Base-by-base conservation (phyloP, 2,888 invertebrate genomes). In the Leucophora obtusa region DNA sequence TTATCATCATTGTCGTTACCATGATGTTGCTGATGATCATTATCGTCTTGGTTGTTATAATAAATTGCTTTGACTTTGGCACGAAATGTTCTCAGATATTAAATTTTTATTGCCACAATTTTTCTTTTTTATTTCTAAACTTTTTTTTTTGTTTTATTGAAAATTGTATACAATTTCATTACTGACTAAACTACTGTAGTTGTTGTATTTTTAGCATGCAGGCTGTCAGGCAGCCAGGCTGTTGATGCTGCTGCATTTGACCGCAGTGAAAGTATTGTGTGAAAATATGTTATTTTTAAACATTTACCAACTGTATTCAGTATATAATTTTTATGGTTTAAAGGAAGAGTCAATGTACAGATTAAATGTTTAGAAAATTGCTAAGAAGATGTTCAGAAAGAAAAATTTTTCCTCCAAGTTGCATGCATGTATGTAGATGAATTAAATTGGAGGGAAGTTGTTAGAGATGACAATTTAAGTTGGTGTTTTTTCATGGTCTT, bases 221-320 rank as follows among this genome's bases (percentile, higher is more conserved):
- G 51, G 6, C 28, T 43, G 47, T 9, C 63, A 56, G 35, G 43
- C 72, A 33, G 60, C 9, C 33, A 56, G 15, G n/a, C 56, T 7
- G 35, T 59, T 28, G 50, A 51, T 38, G 65, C 53, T 69, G 73
- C 65, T 70, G 77, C 66, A 73, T 81, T 77, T 81, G 73, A 81
- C 81, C 81, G 81, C 81, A 81, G 81, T 81, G 81, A 81, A 81
- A 81, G 81, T 81, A 81, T 77, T 81, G 77, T 81, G 81, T 77
- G 81, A 81, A 81, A 77, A 81, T 69, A 80, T 80, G 54, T 73
- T 56, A 56, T 70, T 60, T 53, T 65, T 76, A 66, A 28, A 50
- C 33, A 54, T 66, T 72, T 60, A 38, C 66, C 60, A 72, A n/a
- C 38, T 28, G 6, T 7, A 7, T 28, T 38, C 53, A 66, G 15